phyloP scores from a whole-genome alignment of 2,113 vertebrate genomes.

The Crotalus helleri region DNA sequence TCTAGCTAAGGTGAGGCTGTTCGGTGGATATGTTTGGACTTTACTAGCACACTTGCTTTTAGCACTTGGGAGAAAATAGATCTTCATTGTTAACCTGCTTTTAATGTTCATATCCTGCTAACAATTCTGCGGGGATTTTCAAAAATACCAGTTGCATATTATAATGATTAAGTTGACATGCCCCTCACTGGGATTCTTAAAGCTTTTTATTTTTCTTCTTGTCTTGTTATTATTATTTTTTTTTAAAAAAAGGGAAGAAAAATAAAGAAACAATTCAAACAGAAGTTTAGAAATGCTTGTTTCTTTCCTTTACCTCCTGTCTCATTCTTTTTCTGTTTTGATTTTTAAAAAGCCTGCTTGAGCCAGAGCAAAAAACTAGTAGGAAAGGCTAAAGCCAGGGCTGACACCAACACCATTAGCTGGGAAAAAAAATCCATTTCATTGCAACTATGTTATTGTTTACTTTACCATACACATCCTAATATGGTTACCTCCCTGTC shows the following conservation, averaged over 20 bases:
- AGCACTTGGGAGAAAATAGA: constrained; percentile 15
- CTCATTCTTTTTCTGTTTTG: neutral
- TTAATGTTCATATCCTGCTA: neutral
- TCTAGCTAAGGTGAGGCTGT: neutral
- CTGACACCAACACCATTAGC: constrained; percentile 88
- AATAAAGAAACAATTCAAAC: neutral
- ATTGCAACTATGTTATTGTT: constrained; percentile 98
- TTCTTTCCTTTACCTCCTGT: neutral
- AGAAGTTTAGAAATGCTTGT: constrained; percentile 64
- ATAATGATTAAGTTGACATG: constrained; percentile 49
- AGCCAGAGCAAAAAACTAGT: constrained; percentile 67
- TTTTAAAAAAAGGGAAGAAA: neutral
- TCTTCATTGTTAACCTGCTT: neutral
- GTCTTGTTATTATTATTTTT: constrained; percentile 5
- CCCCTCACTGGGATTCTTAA: constrained; percentile 64
- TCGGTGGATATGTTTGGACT: neutral
- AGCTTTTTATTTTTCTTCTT: constrained; percentile 52
- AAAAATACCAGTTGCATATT: neutral
- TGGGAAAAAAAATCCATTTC: constrained; percentile 80
- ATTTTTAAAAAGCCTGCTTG: constrained; percentile 69
- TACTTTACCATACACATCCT: constrained; percentile 93
- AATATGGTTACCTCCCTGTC: constrained; percentile 94
- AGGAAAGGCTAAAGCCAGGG: constrained; percentile 75
- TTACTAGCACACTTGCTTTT: constrained; percentile 19
- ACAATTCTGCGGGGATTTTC: neutral